Percentiles rank a stretch among this genome's conserved stretches.
Evolutionary conservation across 2,888 invertebrate species (phyloP).

Genomic region (Hypena proboscidalis): DNA sequence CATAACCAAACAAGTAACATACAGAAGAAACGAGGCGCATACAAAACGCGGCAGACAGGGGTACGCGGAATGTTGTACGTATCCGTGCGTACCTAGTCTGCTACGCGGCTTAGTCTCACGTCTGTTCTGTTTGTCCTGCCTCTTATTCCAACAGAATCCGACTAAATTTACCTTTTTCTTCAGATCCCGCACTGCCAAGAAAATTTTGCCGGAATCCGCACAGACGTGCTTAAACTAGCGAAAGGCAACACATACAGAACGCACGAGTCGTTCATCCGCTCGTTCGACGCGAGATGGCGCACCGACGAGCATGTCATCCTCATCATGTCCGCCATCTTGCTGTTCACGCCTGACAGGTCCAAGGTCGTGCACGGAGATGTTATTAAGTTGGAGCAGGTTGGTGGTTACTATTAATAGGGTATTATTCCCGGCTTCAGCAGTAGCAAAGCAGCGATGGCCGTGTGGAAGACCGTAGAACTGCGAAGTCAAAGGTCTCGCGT

Average conservation of each 20-base stretch:
- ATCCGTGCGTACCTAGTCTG: no score
- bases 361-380: slow-evolving; percentile 93
- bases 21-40: no score
- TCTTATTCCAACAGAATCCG: no score
- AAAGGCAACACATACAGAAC: slow-evolving; percentile 95
- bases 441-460: no score
- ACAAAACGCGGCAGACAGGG: no score
- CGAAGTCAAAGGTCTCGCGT: no score
- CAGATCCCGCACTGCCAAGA: slow-evolving; percentile 93
- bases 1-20: no score
- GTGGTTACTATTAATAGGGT: background rate
- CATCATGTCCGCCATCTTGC: slow-evolving; percentile 94
- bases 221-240: slow-evolving; percentile 95
- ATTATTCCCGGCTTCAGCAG: background rate
- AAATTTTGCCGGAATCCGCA: slow-evolving; percentile 91
- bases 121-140: no score
- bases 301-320: slow-evolving; percentile 95
- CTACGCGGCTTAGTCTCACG: no score
- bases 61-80: no score
- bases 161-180: background rate
- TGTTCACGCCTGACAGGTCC: slow-evolving; percentile 94
- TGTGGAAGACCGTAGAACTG: no score
- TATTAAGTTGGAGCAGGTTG: slow-evolving; percentile 93
- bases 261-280: slow-evolving; percentile 93
- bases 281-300: slow-evolving; percentile 94